Evolutionary conservation across 1,140 invertebrate genomes (phyloP).

Genomic region (Cydia pomonella): DNA sequence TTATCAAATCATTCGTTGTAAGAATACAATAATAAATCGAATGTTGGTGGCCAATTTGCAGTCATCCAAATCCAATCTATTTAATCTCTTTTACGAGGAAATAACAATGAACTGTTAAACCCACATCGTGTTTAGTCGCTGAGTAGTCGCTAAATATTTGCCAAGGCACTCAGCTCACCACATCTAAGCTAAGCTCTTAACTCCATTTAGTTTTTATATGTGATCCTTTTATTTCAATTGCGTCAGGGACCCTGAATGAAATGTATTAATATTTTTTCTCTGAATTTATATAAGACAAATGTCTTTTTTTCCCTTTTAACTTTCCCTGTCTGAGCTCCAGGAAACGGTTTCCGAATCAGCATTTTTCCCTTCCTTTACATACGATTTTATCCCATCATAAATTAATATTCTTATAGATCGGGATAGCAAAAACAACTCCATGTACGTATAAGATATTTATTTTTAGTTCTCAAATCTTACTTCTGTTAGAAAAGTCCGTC

Average conservation of each 20-base stretch:
- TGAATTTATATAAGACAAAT: conserved; percentile 28
- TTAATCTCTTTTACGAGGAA: not conserved
- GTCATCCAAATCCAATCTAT: not conserved
- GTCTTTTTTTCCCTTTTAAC: conserved; percentile 29
- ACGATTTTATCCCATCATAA: conserved; percentile 25
- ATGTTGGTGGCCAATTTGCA: not conserved
- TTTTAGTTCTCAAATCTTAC: not conserved
- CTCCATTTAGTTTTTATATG: conserved; percentile 10
- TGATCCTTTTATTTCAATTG: conserved; percentile 6
- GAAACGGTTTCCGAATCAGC: conserved; percentile 20
- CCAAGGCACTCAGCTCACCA: not conserved
- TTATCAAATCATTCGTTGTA: no score
- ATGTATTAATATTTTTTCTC: conserved; percentile 31
- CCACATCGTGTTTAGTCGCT: not conserved
- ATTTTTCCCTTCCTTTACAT: conserved; percentile 20
- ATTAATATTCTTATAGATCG: not conserved
- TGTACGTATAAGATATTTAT: not conserved
- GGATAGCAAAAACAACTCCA: not conserved
- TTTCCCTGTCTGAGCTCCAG: conserved; percentile 10
- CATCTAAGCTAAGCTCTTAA: not conserved
- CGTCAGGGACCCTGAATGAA: not conserved
- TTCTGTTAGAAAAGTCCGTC: no score
- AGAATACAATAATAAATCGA: no score
- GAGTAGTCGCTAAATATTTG: conserved; percentile 12
- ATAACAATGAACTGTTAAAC: not conserved